These are phyloP conservation scores for Cephus spinipes DNA, from an alignment of 2,888 invertebrate species.

Conservation along the genomic window DNA sequence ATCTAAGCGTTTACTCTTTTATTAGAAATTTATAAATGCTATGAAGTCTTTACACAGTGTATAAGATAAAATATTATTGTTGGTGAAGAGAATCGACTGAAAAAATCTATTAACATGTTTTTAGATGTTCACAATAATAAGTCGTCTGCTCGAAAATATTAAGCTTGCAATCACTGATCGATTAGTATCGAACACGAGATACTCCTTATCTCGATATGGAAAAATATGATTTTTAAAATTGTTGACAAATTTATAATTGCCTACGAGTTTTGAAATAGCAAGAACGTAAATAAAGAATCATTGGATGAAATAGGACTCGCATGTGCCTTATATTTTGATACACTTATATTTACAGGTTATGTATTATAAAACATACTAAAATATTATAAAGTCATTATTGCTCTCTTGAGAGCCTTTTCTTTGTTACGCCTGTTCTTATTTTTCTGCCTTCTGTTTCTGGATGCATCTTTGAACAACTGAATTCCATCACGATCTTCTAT, in stretches of 20 bases:
- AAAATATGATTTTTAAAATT: background rate
- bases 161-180: background rate
- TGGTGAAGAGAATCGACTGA: background rate
- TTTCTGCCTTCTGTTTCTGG: constrained; percentile 72
- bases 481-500: constrained; percentile 82
- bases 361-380: background rate
- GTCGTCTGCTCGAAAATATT: background rate
- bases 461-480: constrained; percentile 83
- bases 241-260: background rate
- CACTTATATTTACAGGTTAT: background rate
- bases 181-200: background rate
- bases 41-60: background rate
- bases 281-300: background rate
- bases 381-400: constrained; percentile 67
- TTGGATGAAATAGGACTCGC: background rate
- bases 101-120: background rate
- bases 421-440: constrained; percentile 74
- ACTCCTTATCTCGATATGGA: background rate
- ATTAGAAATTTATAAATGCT: background rate
- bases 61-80: background rate
- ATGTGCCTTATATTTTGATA: background rate
- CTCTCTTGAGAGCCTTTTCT: constrained; percentile 74
- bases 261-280: background rate
- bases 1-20: background rate
- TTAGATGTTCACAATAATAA: background rate